Base-by-base conservation (phyloP, 2,113 vertebrate species). In the Chaetodon trifascialis region DNA sequence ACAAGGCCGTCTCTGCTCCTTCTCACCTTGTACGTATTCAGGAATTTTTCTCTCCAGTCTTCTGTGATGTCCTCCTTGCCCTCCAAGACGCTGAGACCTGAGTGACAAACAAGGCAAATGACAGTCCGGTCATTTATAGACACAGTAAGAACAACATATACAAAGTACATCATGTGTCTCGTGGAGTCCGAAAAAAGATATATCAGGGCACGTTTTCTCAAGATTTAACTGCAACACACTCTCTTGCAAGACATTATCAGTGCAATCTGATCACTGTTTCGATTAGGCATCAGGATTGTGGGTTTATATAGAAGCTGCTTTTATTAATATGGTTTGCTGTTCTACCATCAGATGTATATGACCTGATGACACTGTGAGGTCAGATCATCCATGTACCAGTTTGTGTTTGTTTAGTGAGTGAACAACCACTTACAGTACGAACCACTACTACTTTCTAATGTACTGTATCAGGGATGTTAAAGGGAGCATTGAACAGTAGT, bases 1-100 rank as follows among this genome's bases (percentile, higher is more conserved):
- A 52, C 65, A 38, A 30, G 63, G 19, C 4, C 11, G 11, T 44
- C 34, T 56, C 38, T 64, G 30, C 62, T 59, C 21, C 1, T 12
- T 65, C 95, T 96, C 89, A 97, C 97, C 96, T 96, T 96, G 55
- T 98, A 98, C 0, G 97, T 97, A 62, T 98, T 97, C 88, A 97
- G 93, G 84, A 98, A 97, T 89, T 97, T 99, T 59, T 96, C 94
- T 79, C 90, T 97, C 94, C 97, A 96, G 90, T 97, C 97, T 77
- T 95, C 93, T 76, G 96, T 92, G 85, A 97, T 92, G 86, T 98
- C 96, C 4, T 97, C 95, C 91, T 97, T 96, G 44, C 86, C 95
- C 83, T 98, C 96, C 62, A 98, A 91, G 76, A 97, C 85, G 86
- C 96, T 98, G 94, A 99, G 94, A 69, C 97, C 97, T 98, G 85